These are phyloP conservation scores for Stomorhina lunata DNA, from an alignment of 2,888 invertebrate species.

Conservation along the genomic window DNA sequence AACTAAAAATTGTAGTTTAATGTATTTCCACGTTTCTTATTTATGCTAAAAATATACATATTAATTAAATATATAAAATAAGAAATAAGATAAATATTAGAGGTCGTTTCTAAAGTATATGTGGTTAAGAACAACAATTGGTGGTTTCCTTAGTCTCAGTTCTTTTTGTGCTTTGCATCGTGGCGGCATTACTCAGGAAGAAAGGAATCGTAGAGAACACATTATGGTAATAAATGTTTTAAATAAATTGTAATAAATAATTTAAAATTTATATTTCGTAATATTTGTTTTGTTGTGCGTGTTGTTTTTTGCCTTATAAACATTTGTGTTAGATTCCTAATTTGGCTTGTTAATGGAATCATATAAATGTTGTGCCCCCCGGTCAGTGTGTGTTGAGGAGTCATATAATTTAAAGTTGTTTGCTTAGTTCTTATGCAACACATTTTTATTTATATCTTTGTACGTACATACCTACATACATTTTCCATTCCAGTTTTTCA, in stretches of 20 bases:
- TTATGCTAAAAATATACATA: constrained; percentile 10
- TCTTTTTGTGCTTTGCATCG: constrained; percentile 75
- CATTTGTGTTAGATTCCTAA: too few relatives aligned
- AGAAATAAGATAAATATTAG: constrained; percentile 13
- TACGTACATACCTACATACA: neutral
- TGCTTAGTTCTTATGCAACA: constrained; percentile 52
- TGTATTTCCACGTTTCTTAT: constrained; percentile 44
- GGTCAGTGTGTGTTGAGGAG: neutral
- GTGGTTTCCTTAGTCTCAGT: constrained; percentile 75
- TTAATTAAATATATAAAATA: neutral
- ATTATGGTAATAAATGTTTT: constrained; percentile 75
- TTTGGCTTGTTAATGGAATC: too few relatives aligned
- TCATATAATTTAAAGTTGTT: neutral
- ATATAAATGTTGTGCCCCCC: too few relatives aligned
- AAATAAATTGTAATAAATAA: too few relatives aligned
- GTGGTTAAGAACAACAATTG: constrained; percentile 66
- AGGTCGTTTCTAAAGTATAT: constrained; percentile 42
- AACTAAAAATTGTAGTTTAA: constrained; percentile 10
- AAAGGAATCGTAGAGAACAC: constrained; percentile 72
- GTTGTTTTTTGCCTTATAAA: too few relatives aligned
- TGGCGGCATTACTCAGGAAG: constrained; percentile 78
- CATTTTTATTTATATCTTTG: constrained; percentile 19
- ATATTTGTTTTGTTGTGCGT: neutral
- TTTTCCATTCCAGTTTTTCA: constrained; percentile 10
- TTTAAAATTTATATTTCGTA: too few relatives aligned